Evolutionary conservation across 2,113 vertebrate species (phyloP).

Genomic region (Propithecus coquereli): DNA sequence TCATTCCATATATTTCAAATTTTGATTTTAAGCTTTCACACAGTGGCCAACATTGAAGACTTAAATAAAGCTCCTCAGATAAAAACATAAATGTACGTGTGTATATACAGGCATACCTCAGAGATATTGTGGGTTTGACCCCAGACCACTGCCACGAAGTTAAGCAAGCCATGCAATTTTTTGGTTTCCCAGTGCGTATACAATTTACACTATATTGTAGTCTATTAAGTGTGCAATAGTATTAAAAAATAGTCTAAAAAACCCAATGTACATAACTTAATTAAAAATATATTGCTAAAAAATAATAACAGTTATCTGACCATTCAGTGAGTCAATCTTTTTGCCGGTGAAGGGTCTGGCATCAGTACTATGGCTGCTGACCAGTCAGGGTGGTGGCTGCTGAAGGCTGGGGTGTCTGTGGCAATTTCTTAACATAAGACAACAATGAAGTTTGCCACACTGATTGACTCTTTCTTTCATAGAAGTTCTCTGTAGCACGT

Average conservation of each 20-base stretch:
- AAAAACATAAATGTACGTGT: not conserved
- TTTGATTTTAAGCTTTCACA: not conserved
- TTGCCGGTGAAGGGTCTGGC: not conserved
- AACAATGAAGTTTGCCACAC: not conserved
- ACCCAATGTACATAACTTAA: not conserved
- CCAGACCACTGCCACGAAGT: not conserved
- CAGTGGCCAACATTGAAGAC: not conserved
- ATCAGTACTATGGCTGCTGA: not conserved
- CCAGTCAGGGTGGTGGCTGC: not conserved
- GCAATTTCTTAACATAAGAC: not conserved
- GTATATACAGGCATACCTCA: not conserved
- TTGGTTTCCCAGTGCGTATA: not conserved
- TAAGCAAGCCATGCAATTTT: not conserved
- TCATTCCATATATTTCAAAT: not conserved
- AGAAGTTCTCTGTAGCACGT: not conserved
- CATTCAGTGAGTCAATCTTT: not conserved
- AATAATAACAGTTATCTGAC: not conserved
- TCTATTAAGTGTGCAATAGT: not conserved
- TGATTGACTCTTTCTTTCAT: not conserved
- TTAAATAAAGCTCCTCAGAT: not conserved
- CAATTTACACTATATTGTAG: not conserved
- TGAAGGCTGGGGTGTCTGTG: not conserved
- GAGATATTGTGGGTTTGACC: not conserved
- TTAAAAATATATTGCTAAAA: not conserved
- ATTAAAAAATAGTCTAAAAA: not conserved